These are phyloP conservation scores for Coregonus suidteri DNA, from an alignment of 2,797 vertebrate genomes.

Conservation along the genomic window DNA sequence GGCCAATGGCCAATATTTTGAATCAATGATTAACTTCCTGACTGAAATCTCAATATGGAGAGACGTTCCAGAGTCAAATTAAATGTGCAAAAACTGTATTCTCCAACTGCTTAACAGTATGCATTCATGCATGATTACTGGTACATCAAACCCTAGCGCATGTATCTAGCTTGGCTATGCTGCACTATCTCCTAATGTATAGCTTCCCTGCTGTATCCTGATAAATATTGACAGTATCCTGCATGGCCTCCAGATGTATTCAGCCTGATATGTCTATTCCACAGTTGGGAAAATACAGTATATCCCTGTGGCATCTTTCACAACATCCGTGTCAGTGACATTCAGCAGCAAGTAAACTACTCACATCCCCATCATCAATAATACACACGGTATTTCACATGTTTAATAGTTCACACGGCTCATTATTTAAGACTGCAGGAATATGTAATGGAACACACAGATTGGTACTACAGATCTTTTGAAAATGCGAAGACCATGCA, in stretches of 20 bases:
- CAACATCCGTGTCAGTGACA: background rate
- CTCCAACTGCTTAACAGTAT: background rate
- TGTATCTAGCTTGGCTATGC: background rate
- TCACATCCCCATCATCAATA: background rate
- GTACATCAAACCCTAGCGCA: too few relatives aligned
- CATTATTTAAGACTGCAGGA: too few relatives aligned
- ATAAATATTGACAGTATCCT: background rate
- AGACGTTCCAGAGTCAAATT: background rate
- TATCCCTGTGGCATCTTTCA: background rate
- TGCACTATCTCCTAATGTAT: background rate
- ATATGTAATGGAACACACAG: too few relatives aligned
- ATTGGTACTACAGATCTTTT: too few relatives aligned
- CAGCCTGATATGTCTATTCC: background rate
- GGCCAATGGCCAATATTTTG: background rate
- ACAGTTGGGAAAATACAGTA: background rate
- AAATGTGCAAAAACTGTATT: background rate
- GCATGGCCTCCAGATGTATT: background rate
- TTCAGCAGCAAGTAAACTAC: background rate
- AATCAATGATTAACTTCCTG: background rate
- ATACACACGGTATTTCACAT: background rate
- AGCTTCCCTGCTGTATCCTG: background rate
- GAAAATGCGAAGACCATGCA: too few relatives aligned
- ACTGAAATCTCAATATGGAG: slow-evolving; percentile 3
- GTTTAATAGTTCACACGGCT: background rate
- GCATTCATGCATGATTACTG: background rate